Evolutionary conservation across 37 sponge, comb jelly and placozoan genomes (phyloP).

Genomic region (Agelas oroides): DNA sequence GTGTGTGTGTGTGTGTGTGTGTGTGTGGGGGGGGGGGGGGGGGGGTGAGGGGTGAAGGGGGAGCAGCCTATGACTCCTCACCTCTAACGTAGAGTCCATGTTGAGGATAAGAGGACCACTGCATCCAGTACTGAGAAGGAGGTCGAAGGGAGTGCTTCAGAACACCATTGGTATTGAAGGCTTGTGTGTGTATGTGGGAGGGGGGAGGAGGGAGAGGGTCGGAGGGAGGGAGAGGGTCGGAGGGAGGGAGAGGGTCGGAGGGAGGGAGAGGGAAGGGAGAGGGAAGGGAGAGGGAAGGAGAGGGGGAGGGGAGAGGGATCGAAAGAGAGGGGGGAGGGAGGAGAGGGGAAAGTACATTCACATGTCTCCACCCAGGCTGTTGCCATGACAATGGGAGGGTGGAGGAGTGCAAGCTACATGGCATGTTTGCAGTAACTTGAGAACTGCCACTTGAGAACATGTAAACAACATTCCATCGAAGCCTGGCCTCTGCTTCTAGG

Average conservation of each 20-base stretch:
- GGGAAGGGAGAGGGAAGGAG: not conserved
- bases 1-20: constrained; percentile 11
- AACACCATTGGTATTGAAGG: constrained; percentile 70
- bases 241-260: not conserved
- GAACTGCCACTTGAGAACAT: no score
- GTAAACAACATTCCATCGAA: no score
- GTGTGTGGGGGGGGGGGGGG: not conserved
- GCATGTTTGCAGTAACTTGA: not conserved
- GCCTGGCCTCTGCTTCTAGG: no score
- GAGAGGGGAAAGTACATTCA: not conserved
- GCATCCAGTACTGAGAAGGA: constrained; percentile 35
- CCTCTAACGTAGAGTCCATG: constrained; percentile 70
- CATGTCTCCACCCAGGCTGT: not conserved
- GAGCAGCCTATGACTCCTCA: not conserved
- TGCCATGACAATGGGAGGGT: not conserved
- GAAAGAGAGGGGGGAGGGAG: not conserved
- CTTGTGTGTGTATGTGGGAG: constrained; percentile 4
- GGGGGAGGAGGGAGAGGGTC: not conserved
- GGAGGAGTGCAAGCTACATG: not conserved
- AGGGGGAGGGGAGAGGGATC: not conserved
- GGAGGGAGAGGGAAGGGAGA: no score
- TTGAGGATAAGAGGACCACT: constrained; percentile 28
- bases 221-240: not conserved
- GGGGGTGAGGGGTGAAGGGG: not conserved
- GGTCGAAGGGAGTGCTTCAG: constrained; percentile 59